Conservation (phyloP, 92 coral and sea anemone species). For the Bergia sp. region DNA sequence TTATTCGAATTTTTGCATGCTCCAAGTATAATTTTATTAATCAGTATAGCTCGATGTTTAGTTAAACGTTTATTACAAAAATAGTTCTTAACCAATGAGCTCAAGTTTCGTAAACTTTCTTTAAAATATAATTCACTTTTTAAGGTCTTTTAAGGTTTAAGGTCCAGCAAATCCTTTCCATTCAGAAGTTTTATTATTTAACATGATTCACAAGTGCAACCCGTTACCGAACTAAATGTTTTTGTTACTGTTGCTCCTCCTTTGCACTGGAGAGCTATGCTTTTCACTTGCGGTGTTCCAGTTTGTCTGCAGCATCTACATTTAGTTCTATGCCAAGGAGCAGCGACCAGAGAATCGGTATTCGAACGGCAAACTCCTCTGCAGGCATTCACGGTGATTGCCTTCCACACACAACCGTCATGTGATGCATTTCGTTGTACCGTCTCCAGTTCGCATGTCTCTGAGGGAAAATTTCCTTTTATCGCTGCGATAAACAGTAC, state of each 20-base stretch:
- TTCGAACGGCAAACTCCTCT: slow-evolving; percentile 69
- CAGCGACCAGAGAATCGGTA: slow-evolving; percentile 55
- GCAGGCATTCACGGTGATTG: slow-evolving; percentile 53
- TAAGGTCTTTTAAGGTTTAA: background rate
- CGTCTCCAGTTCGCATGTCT: slow-evolving; percentile 47
- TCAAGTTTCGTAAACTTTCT: background rate
- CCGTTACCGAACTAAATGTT: slow-evolving; percentile 28
- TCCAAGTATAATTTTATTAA: background rate
- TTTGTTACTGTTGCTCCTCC: slow-evolving; percentile 3
- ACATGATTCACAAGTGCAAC: slow-evolving; percentile 51
- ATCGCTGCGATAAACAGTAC: background rate
- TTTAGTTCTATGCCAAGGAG: slow-evolving; percentile 63
- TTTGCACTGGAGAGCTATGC: slow-evolving; percentile 36
- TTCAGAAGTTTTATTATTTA: background rate
- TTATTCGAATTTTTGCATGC: background rate
- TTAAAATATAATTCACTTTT: background rate
- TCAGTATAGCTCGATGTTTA: background rate
- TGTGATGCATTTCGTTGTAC: slow-evolving; percentile 47
- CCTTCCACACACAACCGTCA: slow-evolving; percentile 55
- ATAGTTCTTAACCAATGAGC: background rate
- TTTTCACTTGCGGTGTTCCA: background rate
- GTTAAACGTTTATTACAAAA: slow-evolving; percentile 2
- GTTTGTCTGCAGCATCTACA: slow-evolving; percentile 70
- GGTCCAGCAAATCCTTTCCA: background rate
- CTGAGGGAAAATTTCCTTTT: background rate